These are phyloP conservation scores for Acanthoscelides obtectus DNA, from an alignment of 2,888 invertebrate species.

Conservation along the genomic window DNA sequence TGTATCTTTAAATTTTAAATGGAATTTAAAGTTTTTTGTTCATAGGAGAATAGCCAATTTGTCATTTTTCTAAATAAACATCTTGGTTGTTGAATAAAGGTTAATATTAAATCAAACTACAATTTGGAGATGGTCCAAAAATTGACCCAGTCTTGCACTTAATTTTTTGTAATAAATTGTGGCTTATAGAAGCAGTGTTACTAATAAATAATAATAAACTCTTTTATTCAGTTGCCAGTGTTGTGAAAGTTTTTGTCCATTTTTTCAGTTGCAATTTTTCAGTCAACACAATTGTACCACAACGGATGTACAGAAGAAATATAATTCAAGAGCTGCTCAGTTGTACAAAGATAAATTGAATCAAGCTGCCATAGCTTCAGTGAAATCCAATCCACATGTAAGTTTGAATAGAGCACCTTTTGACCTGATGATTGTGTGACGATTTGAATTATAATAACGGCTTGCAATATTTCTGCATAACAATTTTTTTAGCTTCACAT, in stretches of 20 bases:
- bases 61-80: no score
- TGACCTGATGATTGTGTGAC: not conserved
- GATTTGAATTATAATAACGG: not conserved
- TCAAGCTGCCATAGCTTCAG: constrained; percentile 77
- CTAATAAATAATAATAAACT: no score
- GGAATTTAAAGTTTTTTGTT: no score
- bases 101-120: no score
- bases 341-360: constrained; percentile 88
- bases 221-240: no score
- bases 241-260: not conserved
- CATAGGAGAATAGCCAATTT: no score
- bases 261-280: constrained; percentile 81
- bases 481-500: not conserved
- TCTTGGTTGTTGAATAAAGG: no score
- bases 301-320: constrained; percentile 94
- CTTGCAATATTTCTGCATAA: not conserved
- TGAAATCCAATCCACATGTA: constrained; percentile 88
- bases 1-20: no score
- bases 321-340: constrained; percentile 91
- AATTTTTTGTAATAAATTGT: no score
- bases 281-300: constrained; percentile 88
- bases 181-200: no score
- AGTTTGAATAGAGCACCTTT: constrained; percentile 23
- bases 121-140: no score
- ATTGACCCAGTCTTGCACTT: no score